Evolutionary conservation across 1,140 invertebrate species (phyloP).

Genomic region (Brachionus angularis): DNA sequence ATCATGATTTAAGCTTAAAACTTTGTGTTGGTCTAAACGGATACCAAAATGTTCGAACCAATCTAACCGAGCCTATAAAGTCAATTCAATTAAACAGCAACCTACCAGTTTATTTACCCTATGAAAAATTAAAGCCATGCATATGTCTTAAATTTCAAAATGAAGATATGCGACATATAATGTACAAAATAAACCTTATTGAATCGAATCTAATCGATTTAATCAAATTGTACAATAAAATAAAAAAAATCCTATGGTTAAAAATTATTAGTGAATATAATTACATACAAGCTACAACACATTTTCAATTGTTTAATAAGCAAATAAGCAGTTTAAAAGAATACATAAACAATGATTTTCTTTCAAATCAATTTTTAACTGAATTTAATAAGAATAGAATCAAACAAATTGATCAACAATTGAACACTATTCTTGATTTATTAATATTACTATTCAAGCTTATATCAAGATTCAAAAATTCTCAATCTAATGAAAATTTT

Average conservation of each 20-base stretch:
- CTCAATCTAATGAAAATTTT: constrained; percentile 27
- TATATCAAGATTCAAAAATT: background rate
- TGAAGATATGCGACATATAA: constrained; percentile 36
- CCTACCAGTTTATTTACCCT: constrained; percentile 17
- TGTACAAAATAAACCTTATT: constrained; percentile 33
- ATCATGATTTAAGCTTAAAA: background rate
- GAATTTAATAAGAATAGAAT: background rate
- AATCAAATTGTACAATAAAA: background rate
- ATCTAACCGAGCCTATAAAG: background rate
- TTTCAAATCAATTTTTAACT: background rate
- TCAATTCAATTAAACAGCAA: constrained; percentile 7
- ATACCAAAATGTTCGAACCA: background rate
- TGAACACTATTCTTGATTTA: background rate
- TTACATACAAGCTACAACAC: background rate
- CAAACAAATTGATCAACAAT: background rate
- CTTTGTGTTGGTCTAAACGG: constrained; percentile 12
- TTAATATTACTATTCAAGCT: background rate
- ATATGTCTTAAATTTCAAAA: background rate
- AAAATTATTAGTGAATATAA: background rate
- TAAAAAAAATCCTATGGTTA: background rate
- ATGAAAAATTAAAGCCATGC: constrained; percentile 8
- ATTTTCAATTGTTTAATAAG: background rate
- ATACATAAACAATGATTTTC: constrained; percentile 10
- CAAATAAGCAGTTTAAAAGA: background rate
- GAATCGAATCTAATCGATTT: background rate